These are phyloP conservation scores for Acanthoscelides obtectus DNA, from an alignment of 2,888 invertebrate species.

Conservation along the genomic window DNA sequence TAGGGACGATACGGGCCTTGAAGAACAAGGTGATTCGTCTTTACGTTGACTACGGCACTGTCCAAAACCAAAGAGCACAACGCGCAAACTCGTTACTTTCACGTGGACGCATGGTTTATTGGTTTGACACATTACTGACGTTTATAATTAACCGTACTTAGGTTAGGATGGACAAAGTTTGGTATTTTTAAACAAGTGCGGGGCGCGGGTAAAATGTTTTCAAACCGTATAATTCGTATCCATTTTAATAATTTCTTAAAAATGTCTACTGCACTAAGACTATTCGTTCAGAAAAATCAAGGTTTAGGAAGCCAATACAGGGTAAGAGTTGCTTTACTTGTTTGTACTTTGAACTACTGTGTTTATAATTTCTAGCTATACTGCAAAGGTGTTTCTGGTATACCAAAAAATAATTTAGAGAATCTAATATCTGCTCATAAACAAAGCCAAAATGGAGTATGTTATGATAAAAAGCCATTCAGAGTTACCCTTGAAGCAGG, in stretches of 20 bases:
- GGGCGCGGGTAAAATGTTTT: too few species aligned
- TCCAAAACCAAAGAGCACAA: too few species aligned
- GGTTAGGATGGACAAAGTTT: too few species aligned
- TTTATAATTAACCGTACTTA: too few species aligned
- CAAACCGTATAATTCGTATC: too few species aligned
- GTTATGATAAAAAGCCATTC: constrained; percentile 89
- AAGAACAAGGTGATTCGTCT: too few species aligned
- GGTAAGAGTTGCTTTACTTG: neutral
- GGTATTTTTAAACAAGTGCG: too few species aligned
- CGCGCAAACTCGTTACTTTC: too few species aligned
- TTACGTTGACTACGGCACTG: too few species aligned
- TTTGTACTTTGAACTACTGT: neutral
- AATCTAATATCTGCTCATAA: constrained; percentile 55
- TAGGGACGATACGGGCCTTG: too few species aligned
- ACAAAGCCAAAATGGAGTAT: constrained; percentile 68
- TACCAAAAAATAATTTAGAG: constrained; percentile 64
- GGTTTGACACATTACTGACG: too few species aligned
- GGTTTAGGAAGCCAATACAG: neutral
- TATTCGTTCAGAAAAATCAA: neutral
- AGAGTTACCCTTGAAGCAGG: constrained; percentile 67
- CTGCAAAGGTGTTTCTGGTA: constrained; percentile 44
- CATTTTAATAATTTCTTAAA: neutral
- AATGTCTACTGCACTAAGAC: neutral
- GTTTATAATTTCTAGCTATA: neutral
- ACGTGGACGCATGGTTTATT: too few species aligned